Evolutionary conservation across 2,113 vertebrate genomes (phyloP).

Genomic region (Myrmophylax atrothorax): DNA sequence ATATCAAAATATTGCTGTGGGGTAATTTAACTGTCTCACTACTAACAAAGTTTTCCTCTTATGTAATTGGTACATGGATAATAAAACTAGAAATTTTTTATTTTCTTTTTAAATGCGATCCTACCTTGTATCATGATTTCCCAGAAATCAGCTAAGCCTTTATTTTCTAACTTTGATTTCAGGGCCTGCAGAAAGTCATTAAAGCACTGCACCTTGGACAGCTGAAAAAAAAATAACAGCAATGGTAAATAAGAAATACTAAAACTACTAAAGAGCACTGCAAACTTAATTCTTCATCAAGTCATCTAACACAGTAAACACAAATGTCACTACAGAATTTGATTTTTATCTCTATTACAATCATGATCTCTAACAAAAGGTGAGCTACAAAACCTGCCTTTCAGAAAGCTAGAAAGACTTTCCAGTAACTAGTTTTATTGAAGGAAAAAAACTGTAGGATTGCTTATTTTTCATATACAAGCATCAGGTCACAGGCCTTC

Average conservation of each 20-base stretch:
- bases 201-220: constrained; percentile 81
- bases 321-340: background rate
- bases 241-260: constrained; percentile 11
- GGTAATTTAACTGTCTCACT: background rate
- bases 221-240: constrained; percentile 39
- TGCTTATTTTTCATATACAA: background rate
- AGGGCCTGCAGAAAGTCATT: constrained; percentile 88
- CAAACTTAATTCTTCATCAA: background rate
- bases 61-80: background rate
- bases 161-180: constrained; percentile 83
- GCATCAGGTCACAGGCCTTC: background rate
- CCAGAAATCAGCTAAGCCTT: constrained; percentile 90
- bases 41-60: background rate
- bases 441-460: background rate
- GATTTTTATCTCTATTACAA: background rate
- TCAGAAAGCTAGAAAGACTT: background rate
- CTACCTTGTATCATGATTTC: constrained; percentile 89
- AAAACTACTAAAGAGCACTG: background rate
- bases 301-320: background rate
- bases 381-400: background rate
- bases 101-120: background rate
- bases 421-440: background rate
- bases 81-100: background rate
- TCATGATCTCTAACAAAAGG: background rate
- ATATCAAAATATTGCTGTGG: background rate